A percentile compares a stretch with the other conserved stretches of the same genome.
These are phyloP conservation scores for Apis laboriosa DNA, from an alignment of 1,140 invertebrate species.

Conservation along the genomic window DNA sequence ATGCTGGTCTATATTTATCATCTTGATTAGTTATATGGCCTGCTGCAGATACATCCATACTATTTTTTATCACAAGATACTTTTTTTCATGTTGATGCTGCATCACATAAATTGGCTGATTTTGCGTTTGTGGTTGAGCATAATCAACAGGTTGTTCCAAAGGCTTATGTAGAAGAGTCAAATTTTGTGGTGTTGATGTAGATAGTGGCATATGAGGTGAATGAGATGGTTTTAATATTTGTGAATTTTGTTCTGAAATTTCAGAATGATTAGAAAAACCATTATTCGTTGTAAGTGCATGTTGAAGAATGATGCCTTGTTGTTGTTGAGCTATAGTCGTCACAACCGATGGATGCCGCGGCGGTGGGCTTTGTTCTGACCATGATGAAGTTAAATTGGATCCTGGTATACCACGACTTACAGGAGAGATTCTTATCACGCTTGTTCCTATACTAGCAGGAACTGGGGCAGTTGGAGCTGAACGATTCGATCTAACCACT, in stretches of 20 bases:
- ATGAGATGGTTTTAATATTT: conserved; percentile 73
- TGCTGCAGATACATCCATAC: conserved; percentile 68
- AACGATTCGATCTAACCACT: conserved; percentile 76
- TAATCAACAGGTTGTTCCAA: conserved; percentile 76
- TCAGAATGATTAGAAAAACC: conserved; percentile 66
- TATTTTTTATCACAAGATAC: conserved; percentile 77
- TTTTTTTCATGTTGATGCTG: conserved; percentile 75
- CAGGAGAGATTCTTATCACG: conserved; percentile 91
- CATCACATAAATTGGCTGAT: conserved; percentile 69
- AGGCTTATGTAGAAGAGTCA: conserved; percentile 72
- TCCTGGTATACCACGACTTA: conserved; percentile 69
- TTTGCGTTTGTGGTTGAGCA: conserved; percentile 69
- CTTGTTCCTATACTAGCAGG: conserved; percentile 84
- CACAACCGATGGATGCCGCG: conserved; percentile 75
- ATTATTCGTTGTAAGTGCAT: conserved; percentile 73
- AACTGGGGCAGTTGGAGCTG: conserved; percentile 70
- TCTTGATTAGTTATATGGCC: conserved; percentile 71
- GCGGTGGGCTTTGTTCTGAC: conserved; percentile 77
- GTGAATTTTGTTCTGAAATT: conserved; percentile 70
- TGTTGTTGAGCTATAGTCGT: conserved; percentile 77
- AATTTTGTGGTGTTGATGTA: conserved; percentile 68
- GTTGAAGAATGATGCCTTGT: conserved; percentile 75
- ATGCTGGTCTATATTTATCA: conserved; percentile 74
- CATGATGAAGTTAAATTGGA: conserved; percentile 71
- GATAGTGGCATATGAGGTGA: conserved; percentile 73